Evolutionary conservation across 2,888 invertebrate species (phyloP).

Genomic region (Anorthoa munda): DNA sequence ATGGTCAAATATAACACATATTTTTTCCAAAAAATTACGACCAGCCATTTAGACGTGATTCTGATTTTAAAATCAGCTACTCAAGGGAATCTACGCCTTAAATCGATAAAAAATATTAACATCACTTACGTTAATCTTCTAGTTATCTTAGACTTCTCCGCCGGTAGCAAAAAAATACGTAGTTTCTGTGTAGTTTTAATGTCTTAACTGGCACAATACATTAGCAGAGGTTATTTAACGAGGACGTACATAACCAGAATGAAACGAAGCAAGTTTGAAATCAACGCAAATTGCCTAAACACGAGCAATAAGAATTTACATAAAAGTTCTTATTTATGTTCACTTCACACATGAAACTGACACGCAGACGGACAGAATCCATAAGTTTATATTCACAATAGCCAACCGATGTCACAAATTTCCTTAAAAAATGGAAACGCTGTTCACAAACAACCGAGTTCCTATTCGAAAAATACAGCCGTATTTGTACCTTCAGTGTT

Average conservation of each 20-base stretch:
- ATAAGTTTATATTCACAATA: constrained; percentile 2
- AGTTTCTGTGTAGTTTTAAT: neutral
- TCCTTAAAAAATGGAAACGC: neutral
- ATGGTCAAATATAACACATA: too few relatives aligned
- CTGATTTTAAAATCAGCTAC: too few relatives aligned
- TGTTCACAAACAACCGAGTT: constrained; percentile 13
- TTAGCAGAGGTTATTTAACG: constrained; percentile 39
- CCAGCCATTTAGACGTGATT: too few relatives aligned
- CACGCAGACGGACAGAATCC: neutral
- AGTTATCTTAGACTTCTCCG: constrained; percentile 4
- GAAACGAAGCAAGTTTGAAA: constrained; percentile 43
- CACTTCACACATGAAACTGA: constrained; percentile 3
- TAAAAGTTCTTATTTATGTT: constrained; percentile 24
- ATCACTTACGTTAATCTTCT: constrained; percentile 35
- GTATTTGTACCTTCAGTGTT: constrained; percentile 12
- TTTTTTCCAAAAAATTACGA: too few relatives aligned
- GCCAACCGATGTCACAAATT: constrained; percentile 10
- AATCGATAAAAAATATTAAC: neutral
- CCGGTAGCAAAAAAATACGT: constrained; percentile 12
- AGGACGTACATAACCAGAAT: constrained; percentile 42
- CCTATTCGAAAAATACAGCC: constrained; percentile 13
- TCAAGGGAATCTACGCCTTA: too few relatives aligned
- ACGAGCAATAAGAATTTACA: constrained; percentile 43
- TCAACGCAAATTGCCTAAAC: constrained; percentile 47
- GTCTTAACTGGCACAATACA: constrained; percentile 13